Evolutionary conservation across 2,113 vertebrate genomes (phyloP), one percentile per base, ranked within the genome.

Genomic region (Atrichornis clamosus): DNA sequence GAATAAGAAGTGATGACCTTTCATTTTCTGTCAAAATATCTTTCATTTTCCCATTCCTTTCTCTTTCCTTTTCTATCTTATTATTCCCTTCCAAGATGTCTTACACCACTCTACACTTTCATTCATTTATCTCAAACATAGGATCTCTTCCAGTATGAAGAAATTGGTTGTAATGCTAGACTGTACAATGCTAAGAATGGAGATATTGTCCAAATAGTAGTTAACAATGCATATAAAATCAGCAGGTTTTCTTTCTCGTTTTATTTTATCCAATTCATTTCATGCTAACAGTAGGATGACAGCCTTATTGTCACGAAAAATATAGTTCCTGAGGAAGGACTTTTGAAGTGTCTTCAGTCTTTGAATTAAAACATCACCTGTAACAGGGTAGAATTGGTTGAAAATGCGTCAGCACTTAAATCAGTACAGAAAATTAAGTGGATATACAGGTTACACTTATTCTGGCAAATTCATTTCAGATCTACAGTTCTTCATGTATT

Each of bases 351-450:
- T 46, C 32, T 86, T 95, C 60, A 33, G 68, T 52, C 15, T 89
- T 49, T 55, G 81, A 96, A 87, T 92, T 96, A 95, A 96, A 93
- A 90, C 69, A 84, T 90, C 79, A 72, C 56, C 52, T 46, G 24
- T 93, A 93, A 93, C 37, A 68, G 52, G 37, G 60, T 0, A 81
- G 60, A 89, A 92, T 53, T 53, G 64, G 59, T 77, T 41, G 49
- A 59, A 96, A 95, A 95, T 20, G 14, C 41, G 56, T 55, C 2
- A 10, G 24, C 15, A 64, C 52, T 81, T 84, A 55, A 58, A 39
- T 19, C 68, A 75, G 39, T 49, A 59, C 2, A 78, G 72, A 78
- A 94, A 95, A 92, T 87, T 72, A 93, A 49, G 39, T 44, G 72
- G 28, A 74, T 56, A 78, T 64, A 63, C 44, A 74, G 44, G n/a